phyloP scores from a whole-genome alignment of 2,888 invertebrate species.

The Drosophila peninsularis region DNA sequence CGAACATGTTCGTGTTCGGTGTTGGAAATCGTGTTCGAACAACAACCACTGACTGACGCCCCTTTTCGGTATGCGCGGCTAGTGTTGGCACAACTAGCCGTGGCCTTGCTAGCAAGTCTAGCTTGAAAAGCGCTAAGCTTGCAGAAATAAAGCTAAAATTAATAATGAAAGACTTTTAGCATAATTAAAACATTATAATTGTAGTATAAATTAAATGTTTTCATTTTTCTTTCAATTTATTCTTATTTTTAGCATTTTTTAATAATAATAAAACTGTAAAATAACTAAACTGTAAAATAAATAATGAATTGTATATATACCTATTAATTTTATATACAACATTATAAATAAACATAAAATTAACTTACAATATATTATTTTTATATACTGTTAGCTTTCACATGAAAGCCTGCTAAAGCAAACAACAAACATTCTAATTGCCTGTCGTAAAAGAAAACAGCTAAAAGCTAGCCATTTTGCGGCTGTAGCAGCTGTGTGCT shows the following conservation, averaged over 20 bases:
- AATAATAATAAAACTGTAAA: too few species aligned
- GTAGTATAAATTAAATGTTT: neutral
- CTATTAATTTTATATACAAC: neutral
- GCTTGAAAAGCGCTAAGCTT: conserved; percentile 16
- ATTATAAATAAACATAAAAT: neutral
- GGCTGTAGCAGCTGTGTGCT: conserved; percentile 27
- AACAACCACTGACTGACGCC: conserved; percentile 59
- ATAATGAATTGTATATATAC: neutral
- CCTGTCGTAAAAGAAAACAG: neutral
- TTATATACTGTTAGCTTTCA: neutral
- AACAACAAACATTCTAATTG: neutral
- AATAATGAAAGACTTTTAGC: too few species aligned
- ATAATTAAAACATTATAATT: neutral
- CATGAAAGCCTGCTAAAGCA: neutral
- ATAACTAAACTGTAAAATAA: neutral
- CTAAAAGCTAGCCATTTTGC: conserved; percentile 30
- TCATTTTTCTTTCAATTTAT: neutral
- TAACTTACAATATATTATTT: neutral
- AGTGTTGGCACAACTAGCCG: conserved; percentile 27
- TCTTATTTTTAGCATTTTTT: too few species aligned
- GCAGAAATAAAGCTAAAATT: neutral
- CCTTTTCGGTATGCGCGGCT: conserved; percentile 33
- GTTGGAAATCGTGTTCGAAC: conserved; percentile 48
- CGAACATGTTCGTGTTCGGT: conserved; percentile 50
- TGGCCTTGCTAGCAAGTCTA: conserved; percentile 22